These are phyloP conservation scores for Microcaecilia unicolor DNA, from an alignment of 2,797 vertebrate genomes.

Conservation along the genomic window DNA sequence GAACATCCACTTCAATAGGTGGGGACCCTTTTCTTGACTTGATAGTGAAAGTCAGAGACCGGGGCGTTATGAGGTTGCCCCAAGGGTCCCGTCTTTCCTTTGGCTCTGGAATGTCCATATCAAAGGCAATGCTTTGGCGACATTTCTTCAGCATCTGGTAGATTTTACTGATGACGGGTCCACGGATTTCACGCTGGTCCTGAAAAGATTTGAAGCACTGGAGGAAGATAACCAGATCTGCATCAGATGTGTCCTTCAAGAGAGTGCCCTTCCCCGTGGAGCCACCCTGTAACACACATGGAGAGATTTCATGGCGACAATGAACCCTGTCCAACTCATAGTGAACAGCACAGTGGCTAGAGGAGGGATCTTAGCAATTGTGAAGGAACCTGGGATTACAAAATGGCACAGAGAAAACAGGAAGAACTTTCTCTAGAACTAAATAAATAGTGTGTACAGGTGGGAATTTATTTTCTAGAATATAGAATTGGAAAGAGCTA, in stretches of 20 bases:
- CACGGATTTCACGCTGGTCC: conserved; percentile 3
- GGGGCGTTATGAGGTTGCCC: too few relatives aligned
- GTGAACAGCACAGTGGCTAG: rapidly evolving
- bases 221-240: conserved; percentile 43
- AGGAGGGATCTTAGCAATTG: too few relatives aligned
- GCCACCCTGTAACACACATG: conserved; percentile 38
- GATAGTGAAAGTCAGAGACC: conserved; percentile 30
- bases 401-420: too few relatives aligned
- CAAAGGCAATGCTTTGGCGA: neutral
- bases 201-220: conserved; percentile 26
- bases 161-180: neutral
- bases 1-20: conserved; percentile 20
- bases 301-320: neutral
- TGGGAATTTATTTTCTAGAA: too few relatives aligned
- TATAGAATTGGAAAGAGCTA: too few relatives aligned
- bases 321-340: too few relatives aligned
- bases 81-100: neutral
- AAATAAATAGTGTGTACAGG: too few relatives aligned
- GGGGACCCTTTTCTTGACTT: neutral
- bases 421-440: too few relatives aligned
- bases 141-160: neutral
- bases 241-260: conserved; percentile 29
- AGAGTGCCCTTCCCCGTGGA: conserved; percentile 43
- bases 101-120: rapidly evolving
- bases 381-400: too few relatives aligned